phyloP scores from a whole-genome alignment of 2,113 vertebrate genomes.

The Aleadryas rufinucha region DNA sequence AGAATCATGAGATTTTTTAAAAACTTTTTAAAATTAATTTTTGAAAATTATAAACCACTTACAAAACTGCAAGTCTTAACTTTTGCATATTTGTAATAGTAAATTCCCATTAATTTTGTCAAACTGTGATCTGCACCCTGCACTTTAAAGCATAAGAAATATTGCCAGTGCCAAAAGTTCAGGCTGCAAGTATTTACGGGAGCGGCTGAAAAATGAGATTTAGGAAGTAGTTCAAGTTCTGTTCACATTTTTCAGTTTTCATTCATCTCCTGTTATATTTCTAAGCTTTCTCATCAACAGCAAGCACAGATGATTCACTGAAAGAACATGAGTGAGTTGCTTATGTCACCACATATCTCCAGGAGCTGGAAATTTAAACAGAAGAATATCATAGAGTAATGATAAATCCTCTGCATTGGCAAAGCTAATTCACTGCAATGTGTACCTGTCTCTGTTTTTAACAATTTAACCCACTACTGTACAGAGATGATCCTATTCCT shows the following conservation, averaged over 20 bases:
- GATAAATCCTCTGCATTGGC: background rate
- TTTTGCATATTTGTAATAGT: background rate
- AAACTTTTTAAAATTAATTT: background rate
- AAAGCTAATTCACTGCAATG: background rate
- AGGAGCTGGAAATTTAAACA: background rate
- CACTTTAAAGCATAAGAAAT: background rate
- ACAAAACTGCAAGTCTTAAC: background rate
- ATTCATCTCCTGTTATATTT: conserved; percentile 23
- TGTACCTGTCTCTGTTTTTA: background rate
- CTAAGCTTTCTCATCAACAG: background rate
- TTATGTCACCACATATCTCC: background rate
- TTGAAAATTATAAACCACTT: background rate
- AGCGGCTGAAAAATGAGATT: conserved; percentile 46
- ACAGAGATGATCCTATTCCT: background rate
- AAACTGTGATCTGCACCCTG: background rate
- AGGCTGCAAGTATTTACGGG: conserved; percentile 15
- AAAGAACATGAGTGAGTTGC: background rate
- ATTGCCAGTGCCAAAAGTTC: conserved; percentile 5
- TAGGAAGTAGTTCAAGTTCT: conserved; percentile 11
- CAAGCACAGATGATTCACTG: background rate
- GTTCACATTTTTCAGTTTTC: conserved; percentile 55
- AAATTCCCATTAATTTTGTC: background rate
- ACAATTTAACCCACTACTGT: background rate
- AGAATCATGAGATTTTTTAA: accelerated
- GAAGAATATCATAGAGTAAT: background rate